Percentiles rank a stretch among this genome's conserved stretches.
Evolutionary conservation across 1,140 invertebrate species (phyloP).

Genomic region (Pseudomyrmex flavicornis): DNA sequence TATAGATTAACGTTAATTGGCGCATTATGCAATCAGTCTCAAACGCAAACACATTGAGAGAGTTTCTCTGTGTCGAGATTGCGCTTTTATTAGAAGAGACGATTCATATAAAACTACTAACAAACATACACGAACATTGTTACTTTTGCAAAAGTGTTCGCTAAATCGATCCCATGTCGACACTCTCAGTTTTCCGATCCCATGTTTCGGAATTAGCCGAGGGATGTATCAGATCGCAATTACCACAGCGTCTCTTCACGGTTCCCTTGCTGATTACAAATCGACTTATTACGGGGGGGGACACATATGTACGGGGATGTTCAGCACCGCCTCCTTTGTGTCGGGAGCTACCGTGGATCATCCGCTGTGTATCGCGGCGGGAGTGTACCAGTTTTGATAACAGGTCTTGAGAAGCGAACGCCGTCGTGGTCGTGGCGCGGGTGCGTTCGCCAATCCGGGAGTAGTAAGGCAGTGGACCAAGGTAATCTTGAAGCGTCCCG

Average conservation of each 20-base stretch:
- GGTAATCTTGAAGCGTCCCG: constrained; percentile 69
- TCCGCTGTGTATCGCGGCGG: constrained; percentile 34
- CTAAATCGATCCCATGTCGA: neutral
- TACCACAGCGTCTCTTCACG: constrained; percentile 8
- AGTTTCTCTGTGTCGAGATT: neutral
- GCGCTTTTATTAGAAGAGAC: too few species aligned
- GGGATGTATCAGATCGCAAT: constrained; percentile 49
- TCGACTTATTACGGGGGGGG: constrained; percentile 40
- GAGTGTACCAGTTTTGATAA: constrained; percentile 74
- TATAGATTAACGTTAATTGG: constrained; percentile 46
- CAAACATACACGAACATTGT: neutral
- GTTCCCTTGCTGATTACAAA: constrained; percentile 34
- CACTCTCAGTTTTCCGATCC: constrained; percentile 33
- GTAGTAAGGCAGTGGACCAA: constrained; percentile 75
- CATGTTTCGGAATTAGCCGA: constrained; percentile 37
- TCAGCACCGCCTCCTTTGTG: neutral
- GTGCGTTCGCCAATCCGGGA: constrained; percentile 48
- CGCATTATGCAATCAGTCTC: neutral
- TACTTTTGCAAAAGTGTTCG: too few species aligned
- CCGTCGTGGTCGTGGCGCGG: constrained; percentile 14
- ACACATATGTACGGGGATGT: constrained; percentile 24
- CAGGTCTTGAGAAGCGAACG: constrained; percentile 60
- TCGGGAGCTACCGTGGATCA: neutral
- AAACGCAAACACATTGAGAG: neutral
- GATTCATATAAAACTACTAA: neutral